These are phyloP conservation scores for Apotomis betuletana DNA, from an alignment of 2,888 invertebrate genomes.

Conservation along the genomic window DNA sequence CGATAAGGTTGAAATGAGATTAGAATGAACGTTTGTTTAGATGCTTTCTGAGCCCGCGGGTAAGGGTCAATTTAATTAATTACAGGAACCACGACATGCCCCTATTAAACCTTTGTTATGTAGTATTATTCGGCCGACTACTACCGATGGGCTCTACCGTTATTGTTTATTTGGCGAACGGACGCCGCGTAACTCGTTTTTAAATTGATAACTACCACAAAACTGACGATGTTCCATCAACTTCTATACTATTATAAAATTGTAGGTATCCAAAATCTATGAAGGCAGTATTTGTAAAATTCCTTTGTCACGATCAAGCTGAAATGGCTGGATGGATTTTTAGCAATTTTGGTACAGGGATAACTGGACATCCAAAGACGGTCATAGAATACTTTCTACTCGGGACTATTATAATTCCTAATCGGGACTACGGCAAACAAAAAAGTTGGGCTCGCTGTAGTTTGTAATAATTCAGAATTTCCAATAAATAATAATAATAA, in stretches of 20 bases:
- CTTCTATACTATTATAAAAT: too few relatives aligned
- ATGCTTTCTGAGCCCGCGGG: slow-evolving; percentile 61
- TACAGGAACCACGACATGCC: slow-evolving; percentile 70
- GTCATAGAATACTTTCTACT: too few relatives aligned
- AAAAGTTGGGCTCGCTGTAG: not conserved
- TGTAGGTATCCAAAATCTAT: too few relatives aligned
- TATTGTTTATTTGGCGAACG: slow-evolving; percentile 52
- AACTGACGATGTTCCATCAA: not conserved
- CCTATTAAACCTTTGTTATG: slow-evolving; percentile 72
- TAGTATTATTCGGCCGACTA: slow-evolving; percentile 63
- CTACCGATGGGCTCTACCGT: slow-evolving; percentile 57
- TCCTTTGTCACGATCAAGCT: too few relatives aligned
- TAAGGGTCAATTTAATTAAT: slow-evolving; percentile 77
- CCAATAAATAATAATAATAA: too few relatives aligned
- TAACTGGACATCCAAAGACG: too few relatives aligned
- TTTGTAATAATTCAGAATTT: not conserved
- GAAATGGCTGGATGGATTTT: too few relatives aligned
- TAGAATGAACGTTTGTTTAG: slow-evolving; percentile 49
- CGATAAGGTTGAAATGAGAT: slow-evolving; percentile 60
- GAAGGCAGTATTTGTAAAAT: too few relatives aligned
- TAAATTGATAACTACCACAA: slow-evolving; percentile 12
- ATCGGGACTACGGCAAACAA: not conserved
- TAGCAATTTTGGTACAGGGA: too few relatives aligned
- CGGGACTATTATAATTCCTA: too few relatives aligned
- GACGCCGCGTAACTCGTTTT: slow-evolving; percentile 9